phyloP scores from a whole-genome alignment of 1,140 invertebrate species.

The Plectrocnemia conspersa region DNA sequence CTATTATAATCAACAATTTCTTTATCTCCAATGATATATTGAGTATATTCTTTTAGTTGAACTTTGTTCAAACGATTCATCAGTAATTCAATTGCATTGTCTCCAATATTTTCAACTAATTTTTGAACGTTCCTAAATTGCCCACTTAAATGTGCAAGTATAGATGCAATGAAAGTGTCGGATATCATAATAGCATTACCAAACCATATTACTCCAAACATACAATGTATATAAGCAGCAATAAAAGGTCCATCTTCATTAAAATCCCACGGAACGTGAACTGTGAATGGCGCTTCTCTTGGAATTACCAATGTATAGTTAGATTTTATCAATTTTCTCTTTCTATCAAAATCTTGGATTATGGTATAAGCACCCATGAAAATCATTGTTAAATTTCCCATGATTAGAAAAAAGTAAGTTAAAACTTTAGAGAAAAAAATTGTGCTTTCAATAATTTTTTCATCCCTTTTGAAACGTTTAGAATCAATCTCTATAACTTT shows the following conservation, averaged over 20 bases:
- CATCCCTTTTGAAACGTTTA: conserved; percentile 16
- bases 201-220: conserved; percentile 25
- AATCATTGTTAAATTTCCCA: conserved; percentile 22
- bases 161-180: conserved; percentile 31
- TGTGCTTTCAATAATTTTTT: conserved; percentile 12
- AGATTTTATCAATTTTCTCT: not conserved
- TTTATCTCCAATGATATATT: too few species aligned
- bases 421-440: conserved; percentile 16
- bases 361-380: conserved; percentile 17
- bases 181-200: conserved; percentile 22
- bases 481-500: conserved; percentile 28
- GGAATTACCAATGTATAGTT: conserved; percentile 21
- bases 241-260: conserved; percentile 9
- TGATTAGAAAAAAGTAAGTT: conserved; percentile 21
- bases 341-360: conserved; percentile 21
- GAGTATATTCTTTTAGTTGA: too few species aligned
- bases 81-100: conserved; percentile 18
- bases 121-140: conserved; percentile 30
- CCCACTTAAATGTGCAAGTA: conserved; percentile 28
- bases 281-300: conserved; percentile 26
- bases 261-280: conserved; percentile 26
- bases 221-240: conserved; percentile 20
- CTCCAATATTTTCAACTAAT: conserved; percentile 14
- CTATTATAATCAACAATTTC: too few species aligned
- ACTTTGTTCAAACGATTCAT: conserved; percentile 4